These are phyloP conservation scores for Suillia variegata DNA, from an alignment of 2,888 invertebrate genomes.

Conservation along the genomic window DNA sequence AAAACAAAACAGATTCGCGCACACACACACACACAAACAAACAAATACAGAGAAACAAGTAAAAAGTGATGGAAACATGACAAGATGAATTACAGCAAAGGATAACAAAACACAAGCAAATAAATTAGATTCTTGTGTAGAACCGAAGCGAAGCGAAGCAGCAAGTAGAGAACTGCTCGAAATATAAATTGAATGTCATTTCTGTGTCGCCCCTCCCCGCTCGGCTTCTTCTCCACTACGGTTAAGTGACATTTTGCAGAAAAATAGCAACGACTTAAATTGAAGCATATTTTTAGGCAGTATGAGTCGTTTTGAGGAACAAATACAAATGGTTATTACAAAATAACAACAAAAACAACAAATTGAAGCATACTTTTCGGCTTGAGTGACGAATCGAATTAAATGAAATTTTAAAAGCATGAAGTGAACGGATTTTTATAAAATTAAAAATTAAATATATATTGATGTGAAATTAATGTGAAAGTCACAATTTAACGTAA, in stretches of 20 bases:
- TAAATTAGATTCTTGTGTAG: not conserved
- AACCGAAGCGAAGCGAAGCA: not conserved
- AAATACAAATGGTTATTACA: no score
- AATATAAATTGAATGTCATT: not conserved
- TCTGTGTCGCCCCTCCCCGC: not conserved
- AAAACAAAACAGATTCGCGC: not conserved
- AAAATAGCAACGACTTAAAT: slow-evolving; percentile 23
- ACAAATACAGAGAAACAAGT: no score
- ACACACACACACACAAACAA: not conserved
- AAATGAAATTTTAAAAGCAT: no score
- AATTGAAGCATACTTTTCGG: no score
- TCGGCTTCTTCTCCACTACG: no score
- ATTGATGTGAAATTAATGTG: no score
- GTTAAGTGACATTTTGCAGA: not conserved
- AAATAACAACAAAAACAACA: no score
- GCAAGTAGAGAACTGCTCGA: not conserved
- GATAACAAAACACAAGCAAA: not conserved
- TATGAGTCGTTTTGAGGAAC: no score
- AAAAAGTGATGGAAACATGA: not conserved
- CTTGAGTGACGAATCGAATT: no score
- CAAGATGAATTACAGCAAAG: slow-evolving; percentile 1
- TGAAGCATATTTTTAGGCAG: slow-evolving; percentile 25
- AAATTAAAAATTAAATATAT: no score
- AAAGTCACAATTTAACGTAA: no score
- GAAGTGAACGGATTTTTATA: no score